phyloP scores from a whole-genome alignment of 2,888 invertebrate species.

The Parapristionchus giblindavisi region DNA sequence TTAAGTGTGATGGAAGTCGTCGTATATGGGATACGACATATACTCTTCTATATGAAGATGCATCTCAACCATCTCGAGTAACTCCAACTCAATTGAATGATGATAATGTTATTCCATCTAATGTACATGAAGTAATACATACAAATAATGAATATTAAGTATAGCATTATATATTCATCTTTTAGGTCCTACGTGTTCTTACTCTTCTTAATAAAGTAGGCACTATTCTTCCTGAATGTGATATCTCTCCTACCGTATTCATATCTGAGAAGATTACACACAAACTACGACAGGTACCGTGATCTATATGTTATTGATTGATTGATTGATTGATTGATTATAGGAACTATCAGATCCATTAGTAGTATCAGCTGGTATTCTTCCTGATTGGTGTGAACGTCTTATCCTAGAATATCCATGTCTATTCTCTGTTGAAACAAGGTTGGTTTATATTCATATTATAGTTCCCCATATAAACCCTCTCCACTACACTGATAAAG shows the following conservation, averaged over 20 bases:
- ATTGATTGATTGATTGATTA: background rate
- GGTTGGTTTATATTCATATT: constrained; percentile 43
- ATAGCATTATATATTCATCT: background rate
- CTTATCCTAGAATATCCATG: constrained; percentile 91
- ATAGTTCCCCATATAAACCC: too few relatives aligned
- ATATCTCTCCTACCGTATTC: constrained; percentile 76
- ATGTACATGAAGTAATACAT: constrained; percentile 12
- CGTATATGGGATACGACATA: constrained; percentile 95
- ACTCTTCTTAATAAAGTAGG: constrained; percentile 48
- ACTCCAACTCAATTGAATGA: background rate
- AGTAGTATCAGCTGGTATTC: constrained; percentile 88
- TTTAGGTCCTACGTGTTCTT: constrained; percentile 50
- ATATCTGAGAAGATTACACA: constrained; percentile 88
- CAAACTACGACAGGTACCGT: constrained; percentile 81
- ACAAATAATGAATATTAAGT: background rate
- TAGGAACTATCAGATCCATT: constrained; percentile 84
- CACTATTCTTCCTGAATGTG: constrained; percentile 51
- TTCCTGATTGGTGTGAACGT: constrained; percentile 92
- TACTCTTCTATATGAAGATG: constrained; percentile 74
- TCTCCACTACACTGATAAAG: too few relatives aligned
- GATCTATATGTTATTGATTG: background rate
- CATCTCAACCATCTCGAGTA: constrained; percentile 74
- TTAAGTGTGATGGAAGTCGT: constrained; percentile 80
- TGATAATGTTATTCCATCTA: constrained; percentile 18
- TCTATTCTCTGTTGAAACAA: constrained; percentile 93